phyloP scores from a whole-genome alignment of 92 coral and sea anemone genomes.

The Palythoa heliodiscus region DNA sequence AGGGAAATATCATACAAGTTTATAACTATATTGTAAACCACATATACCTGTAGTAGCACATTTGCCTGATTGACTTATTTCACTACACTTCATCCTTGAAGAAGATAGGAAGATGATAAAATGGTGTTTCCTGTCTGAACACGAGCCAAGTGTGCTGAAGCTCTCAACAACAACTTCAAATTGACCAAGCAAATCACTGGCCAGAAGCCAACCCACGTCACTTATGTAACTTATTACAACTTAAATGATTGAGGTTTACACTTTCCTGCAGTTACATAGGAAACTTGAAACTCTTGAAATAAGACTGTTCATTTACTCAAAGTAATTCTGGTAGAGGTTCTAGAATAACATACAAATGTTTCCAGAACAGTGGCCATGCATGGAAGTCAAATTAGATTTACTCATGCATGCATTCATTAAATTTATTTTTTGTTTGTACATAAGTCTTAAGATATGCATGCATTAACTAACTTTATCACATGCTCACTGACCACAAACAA shows the following conservation, averaged over 20 bases:
- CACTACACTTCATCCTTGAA: slow-evolving; percentile 30
- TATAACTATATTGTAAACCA: no score
- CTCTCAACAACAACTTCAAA: not conserved
- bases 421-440: not conserved
- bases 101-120: not conserved
- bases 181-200: not conserved
- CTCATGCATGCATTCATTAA: not conserved
- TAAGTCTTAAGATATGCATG: not conserved
- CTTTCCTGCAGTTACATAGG: not conserved
- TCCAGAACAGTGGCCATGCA: not conserved
- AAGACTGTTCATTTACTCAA: not conserved
- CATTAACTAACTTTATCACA: not conserved
- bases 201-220: not conserved
- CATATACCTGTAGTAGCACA: slow-evolving; percentile 7
- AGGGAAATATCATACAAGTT: no score
- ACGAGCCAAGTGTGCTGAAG: not conserved
- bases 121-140: not conserved
- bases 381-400: not conserved
- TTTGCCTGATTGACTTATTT: slow-evolving; percentile 2
- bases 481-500: slow-evolving; percentile 2
- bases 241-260: not conserved
- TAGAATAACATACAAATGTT: not conserved
- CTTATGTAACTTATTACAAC: not conserved
- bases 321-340: not conserved
- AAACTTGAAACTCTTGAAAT: not conserved